phyloP scores from a whole-genome alignment of 2,797 vertebrate genomes.

The Coregonus ussuriensis region DNA sequence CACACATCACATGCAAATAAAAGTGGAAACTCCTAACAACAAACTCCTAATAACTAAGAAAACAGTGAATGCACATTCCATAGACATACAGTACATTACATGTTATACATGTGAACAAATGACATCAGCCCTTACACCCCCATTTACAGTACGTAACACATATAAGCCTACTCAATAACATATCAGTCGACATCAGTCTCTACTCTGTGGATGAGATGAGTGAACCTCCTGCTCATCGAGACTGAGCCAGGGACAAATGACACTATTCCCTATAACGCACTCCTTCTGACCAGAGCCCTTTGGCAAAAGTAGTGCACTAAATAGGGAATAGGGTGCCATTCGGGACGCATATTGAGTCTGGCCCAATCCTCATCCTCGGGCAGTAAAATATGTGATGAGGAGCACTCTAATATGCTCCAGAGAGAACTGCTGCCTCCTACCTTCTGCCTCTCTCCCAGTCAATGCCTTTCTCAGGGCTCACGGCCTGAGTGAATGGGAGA shows the following conservation, averaged over 20 bases:
- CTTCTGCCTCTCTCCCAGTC: slow-evolving; percentile 28
- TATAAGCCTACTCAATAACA: no score
- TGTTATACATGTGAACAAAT: neutral
- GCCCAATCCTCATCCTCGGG: slow-evolving; percentile 2
- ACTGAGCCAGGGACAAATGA: slow-evolving; percentile 25
- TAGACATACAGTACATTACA: neutral
- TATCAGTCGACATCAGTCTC: no score
- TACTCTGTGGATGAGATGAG: no score
- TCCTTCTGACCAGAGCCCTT: neutral
- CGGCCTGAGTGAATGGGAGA: slow-evolving; percentile 27
- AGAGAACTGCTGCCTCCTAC: slow-evolving; percentile 2
- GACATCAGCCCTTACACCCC: neutral
- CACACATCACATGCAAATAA: neutral
- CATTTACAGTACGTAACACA: neutral
- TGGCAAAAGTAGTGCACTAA: neutral
- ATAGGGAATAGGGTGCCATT: no score
- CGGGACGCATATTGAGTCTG: no score
- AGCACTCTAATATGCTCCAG: no score
- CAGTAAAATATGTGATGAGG: slow-evolving; percentile 32
- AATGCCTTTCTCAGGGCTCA: slow-evolving; percentile 48
- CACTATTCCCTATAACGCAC: neutral
- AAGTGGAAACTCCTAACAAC: neutral
- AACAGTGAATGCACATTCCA: neutral
- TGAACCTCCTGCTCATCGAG: slow-evolving; percentile 2
- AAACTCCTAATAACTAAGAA: neutral